phyloP scores from a whole-genome alignment of 2,888 invertebrate species.

The Xestia ashworthii region DNA sequence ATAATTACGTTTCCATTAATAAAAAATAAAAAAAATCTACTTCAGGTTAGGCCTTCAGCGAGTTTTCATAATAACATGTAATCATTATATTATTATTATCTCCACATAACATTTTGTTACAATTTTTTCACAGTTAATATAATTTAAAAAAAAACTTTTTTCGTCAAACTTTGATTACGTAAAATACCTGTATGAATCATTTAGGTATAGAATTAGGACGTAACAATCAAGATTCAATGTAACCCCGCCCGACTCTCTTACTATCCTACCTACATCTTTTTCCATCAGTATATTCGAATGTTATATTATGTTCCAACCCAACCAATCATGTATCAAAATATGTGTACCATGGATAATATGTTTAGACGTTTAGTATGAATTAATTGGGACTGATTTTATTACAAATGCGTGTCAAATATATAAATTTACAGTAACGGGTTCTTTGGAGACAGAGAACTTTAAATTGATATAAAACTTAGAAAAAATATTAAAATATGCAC shows the following conservation, averaged over 20 bases:
- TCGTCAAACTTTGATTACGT: slow-evolving; percentile 43
- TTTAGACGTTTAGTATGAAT: background rate
- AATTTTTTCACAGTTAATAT: slow-evolving; percentile 11
- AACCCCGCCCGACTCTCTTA: background rate
- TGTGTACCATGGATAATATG: too few species aligned
- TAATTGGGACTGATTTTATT: background rate
- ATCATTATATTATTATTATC: slow-evolving; percentile 24
- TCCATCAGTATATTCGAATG: background rate
- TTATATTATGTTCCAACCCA: slow-evolving; percentile 1
- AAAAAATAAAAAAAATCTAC: background rate
- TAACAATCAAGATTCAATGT: slow-evolving; percentile 59
- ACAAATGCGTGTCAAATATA: slow-evolving; percentile 1
- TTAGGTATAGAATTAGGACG: slow-evolving; percentile 60
- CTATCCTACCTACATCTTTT: background rate
- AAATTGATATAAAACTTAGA: background rate
- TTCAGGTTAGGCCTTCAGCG: slow-evolving; percentile 60
- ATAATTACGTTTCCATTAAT: background rate
- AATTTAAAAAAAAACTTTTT: slow-evolving; percentile 12
- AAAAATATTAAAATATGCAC: background rate
- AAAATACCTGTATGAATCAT: slow-evolving; percentile 62
- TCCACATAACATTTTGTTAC: slow-evolving; percentile 20
- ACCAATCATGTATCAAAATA: slow-evolving; percentile 4
- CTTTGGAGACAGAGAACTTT: background rate
- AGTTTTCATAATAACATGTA: slow-evolving; percentile 18
- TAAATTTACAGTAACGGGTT: background rate